Base-by-base conservation (phyloP, 2,797 vertebrate genomes). In the Sus cebifrons region DNA sequence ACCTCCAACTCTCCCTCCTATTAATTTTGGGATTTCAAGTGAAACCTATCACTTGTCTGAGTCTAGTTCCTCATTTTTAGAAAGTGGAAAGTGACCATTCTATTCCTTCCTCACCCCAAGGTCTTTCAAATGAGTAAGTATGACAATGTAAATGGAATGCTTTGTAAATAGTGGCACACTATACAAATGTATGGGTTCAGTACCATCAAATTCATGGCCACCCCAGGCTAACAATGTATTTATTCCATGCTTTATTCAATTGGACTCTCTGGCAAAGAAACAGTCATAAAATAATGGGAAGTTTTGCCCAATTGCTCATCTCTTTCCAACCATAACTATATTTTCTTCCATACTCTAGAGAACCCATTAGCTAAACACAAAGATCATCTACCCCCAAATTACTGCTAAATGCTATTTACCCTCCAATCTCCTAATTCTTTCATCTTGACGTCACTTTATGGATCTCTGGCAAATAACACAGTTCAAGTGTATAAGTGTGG, bases 391-490 rank as follows among this genome's bases (percentile, higher is more conserved):
- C 78, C 96, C 78, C 82, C n/a, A 93, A 97, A 97, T 97, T 97
- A 96, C 32, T 79, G 94, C 86, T 94, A 96, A 97, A 97, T 96
- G 65, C 90, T 95, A 29, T 89, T 94, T 96, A 79, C 62, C 78
- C 89, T 94, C 96, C 96, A 97, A 97, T 98, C 73, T 70, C 67
- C 91, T 97, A 85, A 44, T 96, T 97, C 82, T 86, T 95, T 97
- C 97, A 97, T 94, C 92, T 97, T 97, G 83, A 95, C 91, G 96
- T 75, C 85, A 75, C 82, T 96, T 97, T 70, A 68, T 94, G 86
- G 93, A 82, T 95, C 91, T 89, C 96, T 97, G 96, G 96, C 95
- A 98, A 97, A 94, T 60, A 95, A 86, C 94, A 94, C 29, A 77
- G 90, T 96, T 94, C 96, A 97, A 98, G 93, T 95, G 68, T 89